These are phyloP conservation scores for Megamerina dolium DNA, from an alignment of 2,888 invertebrate species.

Conservation along the genomic window DNA sequence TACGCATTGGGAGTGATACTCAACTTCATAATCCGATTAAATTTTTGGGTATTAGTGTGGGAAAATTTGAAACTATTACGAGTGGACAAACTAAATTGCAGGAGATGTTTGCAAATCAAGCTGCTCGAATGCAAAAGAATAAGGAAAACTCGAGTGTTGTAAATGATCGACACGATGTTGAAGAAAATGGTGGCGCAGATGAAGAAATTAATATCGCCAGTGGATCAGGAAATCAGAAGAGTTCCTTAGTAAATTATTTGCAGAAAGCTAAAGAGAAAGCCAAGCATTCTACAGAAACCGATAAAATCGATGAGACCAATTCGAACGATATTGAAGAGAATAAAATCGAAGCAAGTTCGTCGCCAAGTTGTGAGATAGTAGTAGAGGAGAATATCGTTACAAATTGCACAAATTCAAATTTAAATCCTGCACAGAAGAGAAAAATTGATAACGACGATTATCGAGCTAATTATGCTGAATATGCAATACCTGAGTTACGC, in stretches of 20 bases:
- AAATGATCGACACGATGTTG: too few species aligned
- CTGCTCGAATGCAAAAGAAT: constrained; percentile 26
- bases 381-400: too few species aligned
- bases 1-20: constrained; percentile 35
- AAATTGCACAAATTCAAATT: too few species aligned
- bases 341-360: too few species aligned
- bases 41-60: constrained; percentile 70
- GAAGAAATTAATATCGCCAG: constrained; percentile 4
- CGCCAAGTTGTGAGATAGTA: too few species aligned
- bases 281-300: too few species aligned
- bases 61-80: constrained; percentile 65
- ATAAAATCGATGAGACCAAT: too few species aligned
- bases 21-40: constrained; percentile 55
- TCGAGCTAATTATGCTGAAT: constrained; percentile 37
- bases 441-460: too few species aligned
- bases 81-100: constrained; percentile 54
- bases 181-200: not conserved
- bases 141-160: too few species aligned
- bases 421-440: too few species aligned
- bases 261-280: too few species aligned
- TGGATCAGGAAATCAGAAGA: constrained; percentile 18
- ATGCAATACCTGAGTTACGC: constrained; percentile 28
- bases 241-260: constrained; percentile 31
- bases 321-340: too few species aligned
- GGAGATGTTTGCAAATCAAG: constrained; percentile 54